Conservation (phyloP, 2,113 vertebrate species). For the Sitta europaea region DNA sequence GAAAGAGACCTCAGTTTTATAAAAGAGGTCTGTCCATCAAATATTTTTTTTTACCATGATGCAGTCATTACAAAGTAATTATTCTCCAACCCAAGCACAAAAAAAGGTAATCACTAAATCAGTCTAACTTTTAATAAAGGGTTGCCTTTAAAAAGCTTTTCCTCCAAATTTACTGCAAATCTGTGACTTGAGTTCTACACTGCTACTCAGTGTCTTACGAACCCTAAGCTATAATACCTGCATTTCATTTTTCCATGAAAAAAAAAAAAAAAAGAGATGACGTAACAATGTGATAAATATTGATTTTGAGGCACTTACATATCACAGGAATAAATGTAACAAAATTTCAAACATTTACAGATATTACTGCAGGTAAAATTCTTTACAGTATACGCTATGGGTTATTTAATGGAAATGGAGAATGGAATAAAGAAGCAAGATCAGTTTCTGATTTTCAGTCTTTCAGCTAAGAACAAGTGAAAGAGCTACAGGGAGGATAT, state of each 20-base stretch:
- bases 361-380: not conserved
- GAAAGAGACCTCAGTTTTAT: not conserved
- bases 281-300: not conserved
- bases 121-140: not conserved
- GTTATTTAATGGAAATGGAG: not conserved
- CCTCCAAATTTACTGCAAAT: not conserved
- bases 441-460: not conserved
- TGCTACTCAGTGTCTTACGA: not conserved
- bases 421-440: not conserved
- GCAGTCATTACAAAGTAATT: not conserved
- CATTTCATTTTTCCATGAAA: not conserved
- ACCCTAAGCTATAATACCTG: not conserved
- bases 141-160: not conserved
- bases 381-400: not conserved
- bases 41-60: not conserved
- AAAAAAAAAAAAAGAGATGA: not conserved
- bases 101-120: not conserved
- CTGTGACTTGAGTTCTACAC: not conserved
- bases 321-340: not conserved
- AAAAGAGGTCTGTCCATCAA: not conserved
- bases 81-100: not conserved
- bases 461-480: not conserved
- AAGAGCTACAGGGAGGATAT: not conserved
- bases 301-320: not conserved
- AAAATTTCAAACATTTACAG: not conserved